Evolutionary conservation across 2,888 invertebrate genomes (phyloP), one percentile per base, ranked within the genome.

Genomic region (Cosmopolites sordidus): DNA sequence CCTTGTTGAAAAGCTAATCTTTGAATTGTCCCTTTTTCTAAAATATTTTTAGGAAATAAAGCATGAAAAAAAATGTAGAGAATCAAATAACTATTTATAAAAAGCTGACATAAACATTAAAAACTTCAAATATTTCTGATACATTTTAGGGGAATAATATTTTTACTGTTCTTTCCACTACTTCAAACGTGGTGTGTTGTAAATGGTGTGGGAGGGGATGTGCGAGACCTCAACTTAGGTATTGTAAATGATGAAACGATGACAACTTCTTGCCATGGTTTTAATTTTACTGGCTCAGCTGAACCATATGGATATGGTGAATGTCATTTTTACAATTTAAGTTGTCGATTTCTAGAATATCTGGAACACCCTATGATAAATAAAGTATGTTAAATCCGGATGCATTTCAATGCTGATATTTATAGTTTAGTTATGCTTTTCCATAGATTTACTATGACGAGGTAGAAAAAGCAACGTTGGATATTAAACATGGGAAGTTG

Each of bases 171-270:
- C 50, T 86, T 94, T 66, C 94, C 94, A 11, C 75, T 93, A 12
- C 76, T 92, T 16, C 87, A 93, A 80, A 79, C 87, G 56, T 76
- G 83, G 37, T 79, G 88, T 30, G 93, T 94, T 73, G 87, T 92
- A 74, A 71, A 85, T 50, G 86, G 92, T 18, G 82, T 92, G 46
- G 92, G 92, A 1, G 82, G 82, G 43, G 87, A 92, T 64, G 88
- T 89, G 0, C 77, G 78, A 45, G 82, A 83, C 51, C 75, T 94
- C 0, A 78, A 79, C 43, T 63, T 95, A 30, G 92, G 86, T 0
- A 79, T 94, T 0, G 85, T 92, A 16, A 92, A 92, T 66, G 79
- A 87, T 1, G 94, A 95, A 73, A 79, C 66, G 14, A 64, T 66
- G 59, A 58, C 61, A 2, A 60, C 63, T 17, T 43, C 58, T 9